Conservation (phyloP, 2,113 vertebrate species). For the Takifugu bimaculatus region DNA sequence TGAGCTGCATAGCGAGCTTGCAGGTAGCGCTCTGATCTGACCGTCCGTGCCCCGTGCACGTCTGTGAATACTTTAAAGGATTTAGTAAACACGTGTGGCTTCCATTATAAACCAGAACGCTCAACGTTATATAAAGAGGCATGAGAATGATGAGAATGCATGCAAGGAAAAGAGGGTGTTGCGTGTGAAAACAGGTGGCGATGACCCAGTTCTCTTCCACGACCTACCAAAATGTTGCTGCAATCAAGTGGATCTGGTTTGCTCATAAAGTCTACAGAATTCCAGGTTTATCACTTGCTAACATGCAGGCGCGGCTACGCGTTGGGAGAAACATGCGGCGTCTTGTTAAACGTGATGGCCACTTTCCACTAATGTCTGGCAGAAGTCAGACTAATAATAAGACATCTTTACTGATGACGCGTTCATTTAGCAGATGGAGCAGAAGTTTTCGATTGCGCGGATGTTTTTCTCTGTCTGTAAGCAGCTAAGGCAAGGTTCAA, state of each 20-base stretch:
- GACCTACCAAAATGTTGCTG: not conserved
- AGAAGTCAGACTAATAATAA: no score
- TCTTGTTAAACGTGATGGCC: no score
- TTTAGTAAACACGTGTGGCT: not conserved
- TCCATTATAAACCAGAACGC: constrained; percentile 5
- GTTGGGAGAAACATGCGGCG: no score
- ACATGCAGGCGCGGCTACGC: no score
- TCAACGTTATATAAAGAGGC: not conserved
- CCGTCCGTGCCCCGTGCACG: constrained; percentile 6
- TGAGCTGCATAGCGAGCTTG: constrained; percentile 1
- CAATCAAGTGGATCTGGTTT: not conserved
- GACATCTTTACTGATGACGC: no score
- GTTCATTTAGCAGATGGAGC: no score
- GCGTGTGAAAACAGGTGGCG: constrained; percentile 21
- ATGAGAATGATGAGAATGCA: constrained; percentile 17
- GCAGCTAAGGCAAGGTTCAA: no score
- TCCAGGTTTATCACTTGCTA: not conserved
- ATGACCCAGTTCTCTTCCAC: not conserved
- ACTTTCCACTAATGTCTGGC: no score
- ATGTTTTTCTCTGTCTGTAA: no score
- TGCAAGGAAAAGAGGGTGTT: not conserved
- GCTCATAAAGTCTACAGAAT: not conserved
- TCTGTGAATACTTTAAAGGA: constrained; percentile 3
- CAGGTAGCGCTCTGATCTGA: constrained; percentile 11
- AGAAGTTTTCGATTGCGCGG: no score